Evolutionary conservation across 2,888 invertebrate species (phyloP).

Genomic region (Volucella inflata): DNA sequence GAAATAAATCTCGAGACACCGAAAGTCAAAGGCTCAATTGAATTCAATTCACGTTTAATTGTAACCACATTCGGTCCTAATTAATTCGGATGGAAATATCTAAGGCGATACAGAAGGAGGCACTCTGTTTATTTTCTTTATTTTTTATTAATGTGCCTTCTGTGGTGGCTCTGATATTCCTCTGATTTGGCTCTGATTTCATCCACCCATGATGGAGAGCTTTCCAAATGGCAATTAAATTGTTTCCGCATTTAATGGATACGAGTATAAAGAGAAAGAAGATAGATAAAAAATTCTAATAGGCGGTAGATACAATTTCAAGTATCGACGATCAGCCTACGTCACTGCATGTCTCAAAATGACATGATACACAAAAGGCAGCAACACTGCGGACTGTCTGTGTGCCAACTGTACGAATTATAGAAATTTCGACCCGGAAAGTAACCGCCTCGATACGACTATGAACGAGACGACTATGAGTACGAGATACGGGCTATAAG

Average conservation of each 20-base stretch:
- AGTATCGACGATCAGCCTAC: slow-evolving; percentile 62
- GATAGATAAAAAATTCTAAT: slow-evolving; percentile 37
- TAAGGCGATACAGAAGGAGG: neutral
- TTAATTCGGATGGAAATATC: slow-evolving; percentile 63
- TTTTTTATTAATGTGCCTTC: neutral
- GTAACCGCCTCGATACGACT: neutral
- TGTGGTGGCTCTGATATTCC: too few species aligned
- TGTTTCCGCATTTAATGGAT: slow-evolving; percentile 65
- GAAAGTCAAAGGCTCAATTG: slow-evolving; percentile 65
- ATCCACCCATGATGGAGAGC: slow-evolving; percentile 35
- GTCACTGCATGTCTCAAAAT: slow-evolving; percentile 19
- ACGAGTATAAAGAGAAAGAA: neutral
- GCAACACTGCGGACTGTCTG: neutral
- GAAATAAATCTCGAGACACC: slow-evolving; percentile 15
- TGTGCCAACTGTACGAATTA: neutral
- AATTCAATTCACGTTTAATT: slow-evolving; percentile 62
- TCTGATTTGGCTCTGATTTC: slow-evolving; percentile 38
- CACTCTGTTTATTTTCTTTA: slow-evolving; percentile 33
- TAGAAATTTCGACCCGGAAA: slow-evolving; percentile 58
- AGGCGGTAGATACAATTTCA: slow-evolving; percentile 47
- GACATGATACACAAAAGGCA: slow-evolving; percentile 39
- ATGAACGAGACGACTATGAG: too few species aligned
- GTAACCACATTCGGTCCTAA: slow-evolving; percentile 58
- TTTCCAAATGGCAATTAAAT: slow-evolving; percentile 62
- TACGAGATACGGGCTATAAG: too few species aligned